Conservation (phyloP, 2,888 invertebrate genomes). For the Amphipyra tragopoginis region DNA sequence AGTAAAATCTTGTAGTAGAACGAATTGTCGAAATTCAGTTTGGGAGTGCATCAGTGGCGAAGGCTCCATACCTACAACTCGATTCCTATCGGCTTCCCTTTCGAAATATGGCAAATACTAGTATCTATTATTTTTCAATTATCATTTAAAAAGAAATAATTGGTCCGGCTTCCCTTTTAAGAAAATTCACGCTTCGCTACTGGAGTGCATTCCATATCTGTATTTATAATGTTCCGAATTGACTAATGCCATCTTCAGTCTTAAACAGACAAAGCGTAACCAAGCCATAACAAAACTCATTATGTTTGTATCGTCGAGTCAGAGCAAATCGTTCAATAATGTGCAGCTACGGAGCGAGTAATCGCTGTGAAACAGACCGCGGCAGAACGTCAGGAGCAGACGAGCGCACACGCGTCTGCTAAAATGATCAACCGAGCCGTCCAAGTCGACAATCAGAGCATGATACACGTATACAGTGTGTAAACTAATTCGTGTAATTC, state of each 20-base stretch:
- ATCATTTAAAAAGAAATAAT: too few species aligned
- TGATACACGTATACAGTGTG: slow-evolving; percentile 10
- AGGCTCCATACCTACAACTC: too few species aligned
- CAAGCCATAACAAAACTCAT: background rate
- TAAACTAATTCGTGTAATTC: too few species aligned
- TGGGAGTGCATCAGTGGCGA: too few species aligned
- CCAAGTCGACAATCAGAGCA: slow-evolving; percentile 46
- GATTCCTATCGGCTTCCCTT: too few species aligned
- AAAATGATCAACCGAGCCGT: slow-evolving; percentile 1
- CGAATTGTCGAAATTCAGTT: too few species aligned
- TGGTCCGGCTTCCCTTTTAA: too few species aligned
- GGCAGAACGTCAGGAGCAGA: slow-evolving; percentile 41
- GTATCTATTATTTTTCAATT: too few species aligned
- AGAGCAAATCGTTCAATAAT: slow-evolving; percentile 35
- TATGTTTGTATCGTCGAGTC: background rate
- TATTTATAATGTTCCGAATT: slow-evolving; percentile 2
- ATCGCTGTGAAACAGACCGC: slow-evolving; percentile 59
- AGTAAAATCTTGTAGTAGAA: too few species aligned
- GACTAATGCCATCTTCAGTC: background rate
- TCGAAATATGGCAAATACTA: too few species aligned
- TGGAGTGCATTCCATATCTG: too few species aligned
- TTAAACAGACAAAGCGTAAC: background rate
- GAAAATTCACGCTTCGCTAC: too few species aligned
- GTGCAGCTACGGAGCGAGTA: slow-evolving; percentile 37
- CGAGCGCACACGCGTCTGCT: slow-evolving; percentile 39